phyloP scores from a whole-genome alignment of 2,113 vertebrate genomes.

The Mola mola region DNA sequence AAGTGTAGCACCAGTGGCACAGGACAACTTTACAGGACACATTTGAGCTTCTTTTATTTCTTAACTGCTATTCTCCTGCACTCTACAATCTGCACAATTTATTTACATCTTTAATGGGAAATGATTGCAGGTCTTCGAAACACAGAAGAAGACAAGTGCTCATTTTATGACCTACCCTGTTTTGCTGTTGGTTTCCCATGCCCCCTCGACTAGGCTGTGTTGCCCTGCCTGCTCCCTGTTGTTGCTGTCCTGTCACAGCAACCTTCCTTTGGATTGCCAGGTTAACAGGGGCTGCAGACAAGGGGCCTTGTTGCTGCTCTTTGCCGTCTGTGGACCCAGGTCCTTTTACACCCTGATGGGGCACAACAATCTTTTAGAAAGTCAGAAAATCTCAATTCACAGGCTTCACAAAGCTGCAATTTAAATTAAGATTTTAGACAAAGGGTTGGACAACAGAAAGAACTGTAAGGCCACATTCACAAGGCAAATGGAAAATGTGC shows the following conservation, averaged over 20 bases:
- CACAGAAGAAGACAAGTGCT: background rate
- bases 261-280: slow-evolving; percentile 89
- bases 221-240: slow-evolving; percentile 61
- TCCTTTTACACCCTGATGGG: slow-evolving; percentile 84
- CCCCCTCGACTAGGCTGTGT: slow-evolving; percentile 85
- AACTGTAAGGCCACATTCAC: slow-evolving; percentile 23
- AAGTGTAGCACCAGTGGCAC: slow-evolving; percentile 84
- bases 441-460: slow-evolving; percentile 5
- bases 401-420: slow-evolving; percentile 5
- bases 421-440: slow-evolving; percentile 9
- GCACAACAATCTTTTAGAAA: slow-evolving; percentile 22
- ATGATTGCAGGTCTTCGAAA: slow-evolving; percentile 12
- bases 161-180: slow-evolving; percentile 72
- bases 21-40: slow-evolving; percentile 80
- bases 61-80: slow-evolving; percentile 12
- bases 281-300: slow-evolving; percentile 79
- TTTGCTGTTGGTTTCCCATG: slow-evolving; percentile 81
- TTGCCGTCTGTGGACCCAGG: slow-evolving; percentile 76
- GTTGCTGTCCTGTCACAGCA: slow-evolving; percentile 83
- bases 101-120: slow-evolving; percentile 31
- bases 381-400: slow-evolving; percentile 1
- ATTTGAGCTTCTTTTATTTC: slow-evolving; percentile 77
- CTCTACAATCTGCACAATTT: slow-evolving; percentile 8
- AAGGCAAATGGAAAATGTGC: slow-evolving; percentile 36
- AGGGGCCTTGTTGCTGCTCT: slow-evolving; percentile 81